These are phyloP conservation scores for Lamellibrachia satsuma DNA, from an alignment of 2,888 invertebrate species.

Conservation along the genomic window DNA sequence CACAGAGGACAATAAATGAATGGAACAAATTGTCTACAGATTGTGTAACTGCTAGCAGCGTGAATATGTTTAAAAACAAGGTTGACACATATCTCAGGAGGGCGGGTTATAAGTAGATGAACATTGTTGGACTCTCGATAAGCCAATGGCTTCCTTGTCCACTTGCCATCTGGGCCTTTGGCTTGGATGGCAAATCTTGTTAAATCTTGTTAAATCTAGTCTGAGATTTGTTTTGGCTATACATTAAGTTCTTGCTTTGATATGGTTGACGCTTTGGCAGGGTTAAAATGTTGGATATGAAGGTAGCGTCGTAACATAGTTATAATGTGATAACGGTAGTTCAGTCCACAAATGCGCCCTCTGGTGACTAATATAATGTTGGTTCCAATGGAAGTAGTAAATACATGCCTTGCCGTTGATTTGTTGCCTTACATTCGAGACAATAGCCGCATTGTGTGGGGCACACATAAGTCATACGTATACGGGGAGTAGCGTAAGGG, in stretches of 20 bases:
- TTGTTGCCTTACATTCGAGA: not conserved
- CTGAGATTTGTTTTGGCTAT: not conserved
- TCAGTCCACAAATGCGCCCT: not conserved
- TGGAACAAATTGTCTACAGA: too few relatives aligned
- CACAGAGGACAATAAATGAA: too few relatives aligned
- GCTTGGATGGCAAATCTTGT: too few relatives aligned
- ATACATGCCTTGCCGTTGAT: not conserved
- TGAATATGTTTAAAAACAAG: too few relatives aligned
- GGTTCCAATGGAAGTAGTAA: not conserved
- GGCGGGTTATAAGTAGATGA: too few relatives aligned
- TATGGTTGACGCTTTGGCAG: not conserved
- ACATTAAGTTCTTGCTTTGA: not conserved
- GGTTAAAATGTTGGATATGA: not conserved
- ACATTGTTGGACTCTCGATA: too few relatives aligned
- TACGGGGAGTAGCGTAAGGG: not conserved
- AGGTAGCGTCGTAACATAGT: not conserved
- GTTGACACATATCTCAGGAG: too few relatives aligned
- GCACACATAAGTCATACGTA: not conserved
- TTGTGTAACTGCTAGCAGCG: too few relatives aligned
- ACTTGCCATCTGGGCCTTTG: too few relatives aligned
- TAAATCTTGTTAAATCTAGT: too few relatives aligned
- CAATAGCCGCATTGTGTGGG: not conserved
- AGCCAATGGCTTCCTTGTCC: too few relatives aligned
- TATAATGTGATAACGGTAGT: not conserved
- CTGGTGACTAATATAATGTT: not conserved